Evolutionary conservation across 2,113 vertebrate genomes (phyloP), one percentile per base, ranked within the genome.

Genomic region (Pampusana beccarii): DNA sequence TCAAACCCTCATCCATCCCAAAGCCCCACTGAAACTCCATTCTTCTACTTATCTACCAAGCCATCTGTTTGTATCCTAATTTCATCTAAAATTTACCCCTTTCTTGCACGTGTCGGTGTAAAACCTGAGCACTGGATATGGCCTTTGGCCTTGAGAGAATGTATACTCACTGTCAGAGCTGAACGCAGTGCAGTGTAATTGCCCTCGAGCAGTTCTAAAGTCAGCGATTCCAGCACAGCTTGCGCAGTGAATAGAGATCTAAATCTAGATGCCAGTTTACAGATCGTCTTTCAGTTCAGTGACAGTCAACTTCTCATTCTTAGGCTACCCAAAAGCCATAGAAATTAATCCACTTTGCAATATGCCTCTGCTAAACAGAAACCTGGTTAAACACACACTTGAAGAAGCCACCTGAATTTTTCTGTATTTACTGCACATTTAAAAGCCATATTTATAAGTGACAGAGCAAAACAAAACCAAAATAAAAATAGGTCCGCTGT

Each of bases 401-500:
- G 83, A 75, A 86, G 92, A 69, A 95, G 80, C 34, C 78, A 79
- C 80, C 71, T 82, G 81, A 60, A 23, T 85, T 93, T 79, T 65
- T 73, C 88, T 86, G 2, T 58, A 62, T 91, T 92, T 86, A 82
- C 48, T 4, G 2, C 66, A n/a, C 14, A 3, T 73, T 95, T 93
- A 56, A 79, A 93, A 85, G 66, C 73, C 25, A 0, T 61, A 75
- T 92, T 94, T 92, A 3, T 40, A 91, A 85, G 75, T 82, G 86
- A 53, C 67, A 90, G 75, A 80, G 72, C 17, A 73, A 92, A 92
- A 79, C 33, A 20, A 92, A 92, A 87, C 8, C 9, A 77, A 94
- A 89, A 67, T 64, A 88, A 91, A 97, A 97, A 97, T 78, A 94
- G 65, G 85, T 92, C 91, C 81, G 94, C 84, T 89, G 88, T 93